Percentiles rank a stretch among this genome's conserved stretches.
These are phyloP conservation scores for Cyanoliseus patagonus DNA, from an alignment of 2,113 vertebrate genomes.

Conservation along the genomic window DNA sequence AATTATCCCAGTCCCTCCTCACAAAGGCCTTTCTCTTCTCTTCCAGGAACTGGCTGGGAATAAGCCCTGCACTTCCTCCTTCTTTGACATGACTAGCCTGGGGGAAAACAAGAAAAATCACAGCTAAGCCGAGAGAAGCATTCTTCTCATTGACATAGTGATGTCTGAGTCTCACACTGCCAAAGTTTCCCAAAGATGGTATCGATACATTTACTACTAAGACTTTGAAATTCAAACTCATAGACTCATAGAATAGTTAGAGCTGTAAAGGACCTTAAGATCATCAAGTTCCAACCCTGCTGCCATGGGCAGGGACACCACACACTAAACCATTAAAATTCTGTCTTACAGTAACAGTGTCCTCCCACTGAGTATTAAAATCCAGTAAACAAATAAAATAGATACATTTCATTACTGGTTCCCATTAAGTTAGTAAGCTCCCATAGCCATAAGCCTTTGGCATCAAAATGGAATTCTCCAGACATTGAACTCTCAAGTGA, in stretches of 20 bases:
- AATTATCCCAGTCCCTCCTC: conserved; percentile 88
- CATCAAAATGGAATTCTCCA: not conserved
- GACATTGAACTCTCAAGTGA: not conserved
- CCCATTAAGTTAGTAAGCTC: not conserved
- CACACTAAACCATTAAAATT: not conserved
- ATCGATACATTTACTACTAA: not conserved
- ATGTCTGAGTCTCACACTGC: not conserved
- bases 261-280: too few relatives aligned
- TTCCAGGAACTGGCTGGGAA: conserved; percentile 97
- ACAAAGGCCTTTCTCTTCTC: conserved; percentile 99
- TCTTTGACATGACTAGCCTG: conserved; percentile 90
- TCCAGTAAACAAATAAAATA: not conserved
- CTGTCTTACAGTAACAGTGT: not conserved
- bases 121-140: not conserved
- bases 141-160: not conserved
- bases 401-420: not conserved
- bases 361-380: not conserved
- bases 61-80: conserved; percentile 91
- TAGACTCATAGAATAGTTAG: too few relatives aligned
- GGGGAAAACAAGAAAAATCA: not conserved
- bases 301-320: too few relatives aligned
- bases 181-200: not conserved
- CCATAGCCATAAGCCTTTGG: not conserved
- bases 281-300: too few relatives aligned
- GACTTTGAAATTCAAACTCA: not conserved